Evolutionary conservation across 30 jellyfish, hydroid and myxozoan species (phyloP), one percentile per base, ranked within the genome.

Genomic region (Chrysaora quinquecirrha): DNA sequence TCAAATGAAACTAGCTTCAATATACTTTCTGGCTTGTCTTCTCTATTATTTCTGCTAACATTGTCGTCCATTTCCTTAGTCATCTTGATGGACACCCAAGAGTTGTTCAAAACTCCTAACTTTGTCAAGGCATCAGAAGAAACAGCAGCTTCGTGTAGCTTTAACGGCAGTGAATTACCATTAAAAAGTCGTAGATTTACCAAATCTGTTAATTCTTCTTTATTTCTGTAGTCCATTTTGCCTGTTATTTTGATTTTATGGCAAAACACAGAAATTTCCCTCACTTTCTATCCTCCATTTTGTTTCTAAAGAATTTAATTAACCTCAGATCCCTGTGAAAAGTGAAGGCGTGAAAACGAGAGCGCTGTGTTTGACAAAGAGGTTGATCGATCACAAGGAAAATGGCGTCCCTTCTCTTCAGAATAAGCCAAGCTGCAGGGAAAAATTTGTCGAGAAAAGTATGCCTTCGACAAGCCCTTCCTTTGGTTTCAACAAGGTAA

Each of bases 401-500:
- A 19, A 81, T 81, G 91, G 91, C 91, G 84, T 65, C 91, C 14
- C 48, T 60, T 65, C 24, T 81, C 12, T 22, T 62, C n/a, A 24
- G 66, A 14, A 43, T 61, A 29, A 30, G 78, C 3, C 49, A 58
- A 69, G 54, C 63, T 31, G 76, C 48, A 7, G 71, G 78, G 1
- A 60, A 85, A 48, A 46, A 34, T 34, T 73, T 81, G 49, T 43
- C 78, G 20, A 50, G 68, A 28, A 81, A 56, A 27, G 71, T 74
- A 10, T 69, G 27, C 63, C 56, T 81, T 12, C 77, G 91, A 54
- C 46, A 68, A 50, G 78, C 32, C 10, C 66, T 81, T 20, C 91
- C 91, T 30, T 50, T 69, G 64, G 76, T 81, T 1, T 81, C 91
- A 25, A 29, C 85, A 49, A 81, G 91, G 91, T 81, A 81, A 49